A percentile compares a stretch with the other conserved stretches of the same genome.
These are phyloP conservation scores for Caenorhabditis sp. DNA, from an alignment of 2,888 invertebrate genomes.

Conservation along the genomic window DNA sequence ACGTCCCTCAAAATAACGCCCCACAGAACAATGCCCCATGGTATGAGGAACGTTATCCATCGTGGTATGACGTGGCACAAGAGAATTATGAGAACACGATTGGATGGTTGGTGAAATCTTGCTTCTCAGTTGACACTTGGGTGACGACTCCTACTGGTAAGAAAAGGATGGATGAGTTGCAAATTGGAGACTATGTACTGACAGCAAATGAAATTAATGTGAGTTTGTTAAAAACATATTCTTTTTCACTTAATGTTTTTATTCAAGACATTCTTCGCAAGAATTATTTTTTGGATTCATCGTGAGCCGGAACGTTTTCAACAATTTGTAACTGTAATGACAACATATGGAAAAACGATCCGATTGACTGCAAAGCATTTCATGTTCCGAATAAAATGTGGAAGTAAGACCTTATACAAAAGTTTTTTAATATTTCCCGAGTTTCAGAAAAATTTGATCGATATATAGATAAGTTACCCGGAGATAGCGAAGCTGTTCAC, in stretches of 20 bases:
- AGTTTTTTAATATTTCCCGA: no score
- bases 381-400: conserved; percentile 46
- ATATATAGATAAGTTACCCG: conserved; percentile 33
- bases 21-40: no score
- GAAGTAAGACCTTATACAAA: no score
- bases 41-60: no score
- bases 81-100: neutral
- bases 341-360: conserved; percentile 50
- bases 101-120: conserved; percentile 8
- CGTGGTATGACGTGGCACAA: no score
- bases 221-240: neutral
- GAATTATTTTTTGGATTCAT: conserved; percentile 40
- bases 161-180: conserved; percentile 45
- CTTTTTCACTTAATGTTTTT: no score
- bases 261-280: conserved; percentile 27
- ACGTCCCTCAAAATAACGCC: conserved; percentile 9
- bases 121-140: conserved; percentile 53
- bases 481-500: conserved; percentile 34
- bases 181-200: conserved; percentile 49
- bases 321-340: conserved; percentile 48
- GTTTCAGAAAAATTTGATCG: no score
- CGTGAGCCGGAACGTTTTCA: conserved; percentile 38
- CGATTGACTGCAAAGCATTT: conserved; percentile 43
- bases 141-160: conserved; percentile 49
- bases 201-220: conserved; percentile 33